Evolutionary conservation across 1,140 invertebrate species (phyloP).

Genomic region (Triops cancriformis): DNA sequence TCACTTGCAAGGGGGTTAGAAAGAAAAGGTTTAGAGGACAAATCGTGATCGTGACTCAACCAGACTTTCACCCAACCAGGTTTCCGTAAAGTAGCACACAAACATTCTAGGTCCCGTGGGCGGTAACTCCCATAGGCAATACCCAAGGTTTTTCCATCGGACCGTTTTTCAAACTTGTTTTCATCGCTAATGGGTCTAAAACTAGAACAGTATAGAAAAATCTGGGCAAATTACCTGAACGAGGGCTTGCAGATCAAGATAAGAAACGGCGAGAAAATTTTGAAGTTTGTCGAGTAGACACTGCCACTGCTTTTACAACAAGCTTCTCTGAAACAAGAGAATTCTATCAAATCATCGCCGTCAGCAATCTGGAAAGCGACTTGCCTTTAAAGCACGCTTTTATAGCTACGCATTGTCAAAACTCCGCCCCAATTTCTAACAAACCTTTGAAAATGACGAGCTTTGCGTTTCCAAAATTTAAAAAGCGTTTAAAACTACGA

Average conservation of each 20-base stretch:
- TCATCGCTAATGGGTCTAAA: neutral
- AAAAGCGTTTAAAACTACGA: too few species aligned
- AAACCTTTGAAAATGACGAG: neutral
- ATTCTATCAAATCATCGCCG: neutral
- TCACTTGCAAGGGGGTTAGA: neutral
- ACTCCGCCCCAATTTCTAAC: neutral
- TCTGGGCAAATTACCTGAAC: neutral
- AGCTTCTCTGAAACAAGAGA: neutral
- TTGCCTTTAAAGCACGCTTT: neutral
- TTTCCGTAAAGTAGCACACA: neutral
- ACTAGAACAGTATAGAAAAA: neutral
- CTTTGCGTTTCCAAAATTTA: too few species aligned
- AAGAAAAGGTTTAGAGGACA: constrained; percentile 19
- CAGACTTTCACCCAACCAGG: neutral
- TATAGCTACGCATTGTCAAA: neutral
- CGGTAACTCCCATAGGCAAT: constrained; percentile 6
- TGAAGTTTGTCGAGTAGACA: neutral
- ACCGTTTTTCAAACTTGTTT: neutral
- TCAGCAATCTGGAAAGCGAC: neutral
- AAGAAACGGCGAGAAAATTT: neutral
- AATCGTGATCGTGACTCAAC: neutral
- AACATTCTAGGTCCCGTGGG: neutral
- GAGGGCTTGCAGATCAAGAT: neutral
- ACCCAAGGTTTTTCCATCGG: neutral
- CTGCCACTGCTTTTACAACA: neutral